Evolutionary conservation across 1,140 invertebrate species (phyloP), one percentile per base, ranked within the genome.

Genomic region (Nautilus pompilius): DNA sequence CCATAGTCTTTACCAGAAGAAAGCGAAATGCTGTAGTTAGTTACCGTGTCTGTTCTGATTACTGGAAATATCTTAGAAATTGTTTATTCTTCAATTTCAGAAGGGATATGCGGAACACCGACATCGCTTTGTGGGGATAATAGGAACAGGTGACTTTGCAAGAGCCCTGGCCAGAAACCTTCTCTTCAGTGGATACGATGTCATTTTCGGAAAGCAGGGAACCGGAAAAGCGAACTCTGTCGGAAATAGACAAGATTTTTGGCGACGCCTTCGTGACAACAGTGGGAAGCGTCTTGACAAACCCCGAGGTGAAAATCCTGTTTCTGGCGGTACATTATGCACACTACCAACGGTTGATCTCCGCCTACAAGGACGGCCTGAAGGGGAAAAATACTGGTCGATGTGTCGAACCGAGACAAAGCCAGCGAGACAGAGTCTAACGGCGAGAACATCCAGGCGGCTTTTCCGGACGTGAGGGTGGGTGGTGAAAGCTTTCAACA

Each of bases 91-190:
- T n/a, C n/a, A n/a, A n/a, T n/a, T n/a, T n/a, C n/a, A n/a, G n/a
- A n/a, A n/a, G n/a, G n/a, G n/a, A n/a, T n/a, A n/a, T n/a, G n/a
- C n/a, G n/a, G n/a, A n/a, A n/a, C n/a, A n/a, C n/a, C n/a, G n/a
- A n/a, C n/a, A 53, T 28, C 17, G 55, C 22, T 34, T 33, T 20
- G 60, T 81, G 20, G 75, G 76, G 2, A 73, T 81, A 24, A 70
- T 81, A n/a, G 80, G 80, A 1, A 79, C 78, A 2, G 80, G 80
- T 4, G 73, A 79, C 56, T 80, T 72, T 60, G 77, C 72, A 26
- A 62, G 72, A 10, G 78, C 78, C 8, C 65, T 81, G 13, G 68
- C 77, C 32, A 76, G 72, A 60, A 53, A 76, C 10, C 67, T 80
- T 10, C 55, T 69, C n/a, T 65, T 71, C 22, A 67, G 72, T 20